A percentile compares a stretch with the other conserved stretches of the same genome.
phyloP scores from a whole-genome alignment of 92 coral and sea anemone species.

The Anthopleura xanthogrammica region DNA sequence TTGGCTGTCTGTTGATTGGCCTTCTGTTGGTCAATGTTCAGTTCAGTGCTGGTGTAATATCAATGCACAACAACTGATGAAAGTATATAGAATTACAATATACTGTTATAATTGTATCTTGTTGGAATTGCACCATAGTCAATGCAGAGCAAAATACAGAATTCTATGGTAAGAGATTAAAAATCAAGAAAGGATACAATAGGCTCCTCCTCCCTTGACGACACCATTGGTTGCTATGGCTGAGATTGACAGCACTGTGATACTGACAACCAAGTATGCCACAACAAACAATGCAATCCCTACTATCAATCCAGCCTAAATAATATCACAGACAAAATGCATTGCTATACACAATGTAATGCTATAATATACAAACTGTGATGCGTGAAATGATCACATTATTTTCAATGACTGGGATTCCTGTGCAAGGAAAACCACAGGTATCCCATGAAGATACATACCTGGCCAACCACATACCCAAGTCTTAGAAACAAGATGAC shows the following conservation, averaged over 20 bases:
- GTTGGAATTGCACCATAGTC: too few species aligned
- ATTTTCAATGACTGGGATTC: background rate
- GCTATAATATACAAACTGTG: background rate
- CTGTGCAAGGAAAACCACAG: background rate
- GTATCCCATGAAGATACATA: conserved; percentile 14
- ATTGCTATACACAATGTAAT: too few species aligned
- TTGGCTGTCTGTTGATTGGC: too few species aligned
- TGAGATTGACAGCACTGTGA: conserved; percentile 91
- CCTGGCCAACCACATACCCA: conserved; percentile 97
- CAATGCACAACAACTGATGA: too few species aligned
- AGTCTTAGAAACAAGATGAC: conserved; percentile 89
- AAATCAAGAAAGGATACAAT: conserved; percentile 82
- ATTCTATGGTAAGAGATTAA: background rate
- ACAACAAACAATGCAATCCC: conserved; percentile 72
- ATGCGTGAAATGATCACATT: background rate
- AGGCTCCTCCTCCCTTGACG: conserved; percentile 95
- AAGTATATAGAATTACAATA: too few species aligned
- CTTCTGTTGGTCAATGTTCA: too few species aligned
- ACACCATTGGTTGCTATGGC: conserved; percentile 98
- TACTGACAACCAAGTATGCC: conserved; percentile 87
- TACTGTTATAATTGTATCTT: too few species aligned
- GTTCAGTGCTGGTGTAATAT: too few species aligned
- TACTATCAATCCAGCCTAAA: conserved; percentile 83
- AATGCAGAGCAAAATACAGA: too few species aligned
- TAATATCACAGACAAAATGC: background rate